These are phyloP conservation scores for Acanthochromis polyacanthus DNA, from an alignment of 2,113 vertebrate genomes.

Conservation along the genomic window DNA sequence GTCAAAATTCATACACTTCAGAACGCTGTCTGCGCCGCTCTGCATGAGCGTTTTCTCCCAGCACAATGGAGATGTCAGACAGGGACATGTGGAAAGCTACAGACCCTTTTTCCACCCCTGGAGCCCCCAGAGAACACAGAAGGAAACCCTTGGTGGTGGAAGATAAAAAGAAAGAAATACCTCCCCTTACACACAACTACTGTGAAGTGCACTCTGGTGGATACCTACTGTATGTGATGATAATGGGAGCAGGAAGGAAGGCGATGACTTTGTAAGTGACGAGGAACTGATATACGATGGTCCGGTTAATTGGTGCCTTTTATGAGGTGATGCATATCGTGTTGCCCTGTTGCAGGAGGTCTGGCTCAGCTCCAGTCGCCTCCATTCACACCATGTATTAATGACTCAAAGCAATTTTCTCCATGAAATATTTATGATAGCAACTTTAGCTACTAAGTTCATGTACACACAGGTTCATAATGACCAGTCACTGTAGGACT, in stretches of 20 bases:
- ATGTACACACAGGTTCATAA: constrained; percentile 11
- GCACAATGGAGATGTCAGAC: constrained; percentile 76
- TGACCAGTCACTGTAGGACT: constrained; percentile 26
- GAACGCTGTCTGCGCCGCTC: constrained; percentile 49
- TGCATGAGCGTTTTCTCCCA: constrained; percentile 61
- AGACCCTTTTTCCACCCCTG: constrained; percentile 51
- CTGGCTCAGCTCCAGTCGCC: constrained; percentile 49
- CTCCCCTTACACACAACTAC: constrained; percentile 50
- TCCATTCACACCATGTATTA: constrained; percentile 69
- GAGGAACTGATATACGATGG: constrained; percentile 72
- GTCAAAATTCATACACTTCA: constrained; percentile 65
- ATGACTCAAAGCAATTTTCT: constrained; percentile 75
- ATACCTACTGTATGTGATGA: constrained; percentile 53
- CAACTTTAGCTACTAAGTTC: constrained; percentile 59
- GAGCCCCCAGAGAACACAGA: constrained; percentile 53
- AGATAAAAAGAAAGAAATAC: constrained; percentile 69
- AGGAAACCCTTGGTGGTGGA: constrained; percentile 69
- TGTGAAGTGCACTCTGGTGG: constrained; percentile 55
- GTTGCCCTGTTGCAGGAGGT: constrained; percentile 51
- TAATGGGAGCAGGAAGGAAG: constrained; percentile 73
- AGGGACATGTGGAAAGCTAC: constrained; percentile 58
- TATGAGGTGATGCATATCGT: constrained; percentile 69
- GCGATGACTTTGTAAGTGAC: constrained; percentile 75
- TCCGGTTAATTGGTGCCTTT: constrained; percentile 72
- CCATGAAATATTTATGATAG: constrained; percentile 77